Evolutionary conservation across 2,113 vertebrate species (phyloP).

Genomic region (Leptosomus discolor): DNA sequence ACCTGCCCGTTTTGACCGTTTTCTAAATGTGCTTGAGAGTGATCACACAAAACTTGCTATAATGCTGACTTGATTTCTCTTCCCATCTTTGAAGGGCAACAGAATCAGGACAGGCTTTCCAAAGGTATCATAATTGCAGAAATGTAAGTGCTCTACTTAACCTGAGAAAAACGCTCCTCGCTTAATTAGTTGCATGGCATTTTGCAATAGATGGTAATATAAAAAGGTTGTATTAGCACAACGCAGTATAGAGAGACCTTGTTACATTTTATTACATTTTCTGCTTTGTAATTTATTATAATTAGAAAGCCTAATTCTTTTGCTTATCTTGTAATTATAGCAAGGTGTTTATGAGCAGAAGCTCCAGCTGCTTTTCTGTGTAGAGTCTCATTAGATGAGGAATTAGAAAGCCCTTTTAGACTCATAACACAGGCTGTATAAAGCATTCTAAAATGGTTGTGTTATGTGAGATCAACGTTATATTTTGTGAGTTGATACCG

Average conservation of each 20-base stretch:
- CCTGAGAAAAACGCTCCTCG: neutral
- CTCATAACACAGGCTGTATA: neutral
- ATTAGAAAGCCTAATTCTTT: constrained; percentile 30
- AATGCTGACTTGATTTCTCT: neutral
- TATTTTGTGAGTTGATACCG: neutral
- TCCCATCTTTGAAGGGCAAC: neutral
- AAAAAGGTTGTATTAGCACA: neutral
- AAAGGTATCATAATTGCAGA: neutral
- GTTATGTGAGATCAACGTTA: neutral
- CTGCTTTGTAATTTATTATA: neutral
- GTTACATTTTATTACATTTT: constrained; percentile 17
- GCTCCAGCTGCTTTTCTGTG: constrained; percentile 21
- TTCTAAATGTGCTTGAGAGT: neutral
- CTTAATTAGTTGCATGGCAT: neutral
- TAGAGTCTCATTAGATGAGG: neutral
- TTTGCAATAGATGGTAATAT: neutral
- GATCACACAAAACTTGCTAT: neutral
- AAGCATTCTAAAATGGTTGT: neutral
- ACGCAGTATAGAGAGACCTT: neutral
- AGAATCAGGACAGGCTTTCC: neutral
- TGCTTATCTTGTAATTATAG: constrained; percentile 28
- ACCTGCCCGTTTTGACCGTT: neutral
- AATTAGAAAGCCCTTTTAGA: neutral
- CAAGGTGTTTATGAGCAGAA: neutral
- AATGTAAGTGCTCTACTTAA: constrained; percentile 1